Conservation (phyloP, 2,888 invertebrate species). For the Clostera curtula region DNA sequence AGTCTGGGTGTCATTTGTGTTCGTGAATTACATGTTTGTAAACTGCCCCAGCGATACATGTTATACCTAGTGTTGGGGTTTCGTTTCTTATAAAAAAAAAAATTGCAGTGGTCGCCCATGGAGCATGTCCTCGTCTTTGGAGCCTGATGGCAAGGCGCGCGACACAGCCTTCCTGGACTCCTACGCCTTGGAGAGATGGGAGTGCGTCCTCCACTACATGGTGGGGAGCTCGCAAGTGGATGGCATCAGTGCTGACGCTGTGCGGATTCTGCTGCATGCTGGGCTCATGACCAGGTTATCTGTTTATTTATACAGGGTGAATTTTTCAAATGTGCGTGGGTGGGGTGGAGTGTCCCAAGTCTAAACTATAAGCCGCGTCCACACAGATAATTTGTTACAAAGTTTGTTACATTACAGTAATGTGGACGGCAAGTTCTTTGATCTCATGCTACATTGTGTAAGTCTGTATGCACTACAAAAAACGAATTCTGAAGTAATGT, state of each 20-base stretch:
- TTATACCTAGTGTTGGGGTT: not conserved
- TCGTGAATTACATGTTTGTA: no score
- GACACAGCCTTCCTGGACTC: conserved; percentile 91
- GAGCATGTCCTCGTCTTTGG: conserved; percentile 88
- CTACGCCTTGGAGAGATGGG: conserved; percentile 96
- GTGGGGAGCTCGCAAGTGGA: conserved; percentile 93
- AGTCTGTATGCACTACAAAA: no score
- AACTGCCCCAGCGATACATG: no score
- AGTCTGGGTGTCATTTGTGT: no score
- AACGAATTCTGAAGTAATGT: no score
- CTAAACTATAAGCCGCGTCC: no score
- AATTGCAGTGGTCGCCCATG: conserved; percentile 85
- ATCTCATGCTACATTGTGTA: no score
- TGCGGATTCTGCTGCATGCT: conserved; percentile 92
- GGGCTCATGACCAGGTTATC: conserved; percentile 92
- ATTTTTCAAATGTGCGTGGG: no score
- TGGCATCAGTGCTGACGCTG: conserved; percentile 95
- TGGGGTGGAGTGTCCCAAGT: no score
- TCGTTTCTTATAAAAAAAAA: not conserved
- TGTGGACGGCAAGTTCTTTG: no score
- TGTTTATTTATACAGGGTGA: conserved; percentile 1
- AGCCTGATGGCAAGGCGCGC: conserved; percentile 90
- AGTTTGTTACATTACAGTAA: no score
- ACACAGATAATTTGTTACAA: no score
- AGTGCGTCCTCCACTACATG: conserved; percentile 97